Conservation (phyloP, 2,113 vertebrate genomes). For the Zosterops japonicus region DNA sequence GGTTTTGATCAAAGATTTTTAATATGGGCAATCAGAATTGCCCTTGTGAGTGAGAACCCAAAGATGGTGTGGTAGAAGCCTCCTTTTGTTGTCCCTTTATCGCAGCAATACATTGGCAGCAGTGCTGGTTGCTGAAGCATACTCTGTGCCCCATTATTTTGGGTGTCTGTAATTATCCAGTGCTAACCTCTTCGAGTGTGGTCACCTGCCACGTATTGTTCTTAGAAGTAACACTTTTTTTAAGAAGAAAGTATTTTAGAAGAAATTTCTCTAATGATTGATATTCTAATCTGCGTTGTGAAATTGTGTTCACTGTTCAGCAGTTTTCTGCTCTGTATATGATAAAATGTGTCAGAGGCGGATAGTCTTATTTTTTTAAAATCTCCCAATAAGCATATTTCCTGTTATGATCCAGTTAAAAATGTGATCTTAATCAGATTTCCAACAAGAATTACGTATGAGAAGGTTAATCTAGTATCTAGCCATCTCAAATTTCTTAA, state of each 20-base stretch:
- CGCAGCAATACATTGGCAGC: neutral
- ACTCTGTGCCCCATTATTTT: neutral
- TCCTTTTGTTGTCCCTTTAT: constrained; percentile 11
- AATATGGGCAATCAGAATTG: neutral
- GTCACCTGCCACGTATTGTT: neutral
- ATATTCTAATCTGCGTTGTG: neutral
- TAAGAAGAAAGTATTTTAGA: neutral
- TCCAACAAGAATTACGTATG: neutral
- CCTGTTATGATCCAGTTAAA: neutral
- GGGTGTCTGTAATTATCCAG: neutral
- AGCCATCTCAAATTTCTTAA: neutral
- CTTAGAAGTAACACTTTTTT: neutral
- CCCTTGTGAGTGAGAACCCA: neutral
- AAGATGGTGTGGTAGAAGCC: neutral
- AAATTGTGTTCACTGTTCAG: constrained; percentile 2
- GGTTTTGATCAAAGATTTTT: neutral
- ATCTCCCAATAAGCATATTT: neutral
- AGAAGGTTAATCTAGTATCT: neutral
- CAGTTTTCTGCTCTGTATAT: neutral
- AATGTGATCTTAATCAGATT: neutral
- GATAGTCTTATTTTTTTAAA: neutral
- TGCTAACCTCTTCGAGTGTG: neutral
- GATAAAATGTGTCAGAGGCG: neutral
- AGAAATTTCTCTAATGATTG: neutral
- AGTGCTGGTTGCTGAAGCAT: neutral